Evolutionary conservation across 2,113 vertebrate species (phyloP), one percentile per base, ranked within the genome.

Genomic region (Halichoerus grypus): DNA sequence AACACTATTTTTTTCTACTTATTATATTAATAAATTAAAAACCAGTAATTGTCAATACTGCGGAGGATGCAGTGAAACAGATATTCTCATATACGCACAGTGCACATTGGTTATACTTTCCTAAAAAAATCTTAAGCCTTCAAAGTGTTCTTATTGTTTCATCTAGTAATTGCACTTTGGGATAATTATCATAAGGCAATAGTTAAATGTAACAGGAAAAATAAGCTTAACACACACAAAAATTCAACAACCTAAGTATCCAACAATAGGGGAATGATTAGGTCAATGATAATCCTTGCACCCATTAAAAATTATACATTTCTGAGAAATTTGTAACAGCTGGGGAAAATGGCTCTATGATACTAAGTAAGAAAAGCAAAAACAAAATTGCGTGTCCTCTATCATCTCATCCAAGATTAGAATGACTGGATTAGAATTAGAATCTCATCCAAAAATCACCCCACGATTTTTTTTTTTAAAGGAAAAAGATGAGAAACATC

Each of bases 141-240:
- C 51, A 51, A 82, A 76, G 13, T 63, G 26, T 67, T 90, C 28
- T 94, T 94, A 80, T 80, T 81, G 59, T 92, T 90, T 67, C 67
- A 88, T 71, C 36, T 24, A 79, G 71, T 90, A 91, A 88, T 83
- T 93, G 18, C 4, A 67, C 26, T 51, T 97, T 36, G 71, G 57
- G 59, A 53, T 79, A 74, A 93, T 82, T 95, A 91, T 82, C 71
- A 85, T 42, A 72, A 93, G 59, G 71, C 96, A 96, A 91, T 81
- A 93, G 96, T 93, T 84, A 72, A 94, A 94, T 82, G 39, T 93
- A 79, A 88, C 59, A 95, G 65, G 72, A 96, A 97, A 96, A 95
- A 91, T 95, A 89, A 91, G 53, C 39, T 92, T 89, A 86, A 96
- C 94, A 65, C 9, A 87, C 61, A 88, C 4, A 84, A 86, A 93